Conservation (phyloP, 2,797 vertebrate genomes). For the Enteromius unitaeniatus region DNA sequence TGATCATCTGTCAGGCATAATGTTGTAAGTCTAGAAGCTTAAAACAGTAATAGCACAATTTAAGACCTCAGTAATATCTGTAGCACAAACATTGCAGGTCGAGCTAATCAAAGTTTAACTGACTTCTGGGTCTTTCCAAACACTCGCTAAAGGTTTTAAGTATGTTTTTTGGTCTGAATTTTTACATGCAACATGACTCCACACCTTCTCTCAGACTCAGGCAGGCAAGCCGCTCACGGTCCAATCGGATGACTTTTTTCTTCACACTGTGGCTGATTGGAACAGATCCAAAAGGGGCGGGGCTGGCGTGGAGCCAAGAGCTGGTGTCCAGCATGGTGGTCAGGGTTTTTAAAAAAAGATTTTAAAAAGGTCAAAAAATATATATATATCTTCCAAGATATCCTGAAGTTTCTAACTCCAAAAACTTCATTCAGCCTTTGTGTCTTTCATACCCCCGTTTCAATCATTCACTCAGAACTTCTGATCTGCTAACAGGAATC, state of each 20-base stretch:
- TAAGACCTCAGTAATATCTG: background rate
- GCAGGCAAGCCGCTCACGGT: constrained; percentile 73
- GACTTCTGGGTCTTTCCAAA: background rate
- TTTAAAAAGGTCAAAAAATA: background rate
- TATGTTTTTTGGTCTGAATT: constrained; percentile 3
- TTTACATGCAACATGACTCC: constrained; percentile 45
- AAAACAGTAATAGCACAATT: background rate
- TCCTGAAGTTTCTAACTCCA: background rate
- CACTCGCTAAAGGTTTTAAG: background rate
- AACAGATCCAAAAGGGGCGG: constrained; percentile 57
- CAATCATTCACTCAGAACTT: constrained; percentile 20
- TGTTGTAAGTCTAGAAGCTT: background rate
- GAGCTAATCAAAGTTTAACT: background rate
- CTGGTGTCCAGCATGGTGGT: constrained; percentile 30
- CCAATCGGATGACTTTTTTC: constrained; percentile 67
- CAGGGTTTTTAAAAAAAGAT: background rate
- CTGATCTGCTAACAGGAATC: constrained; percentile 9
- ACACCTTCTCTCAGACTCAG: constrained; percentile 77
- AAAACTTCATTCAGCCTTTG: background rate
- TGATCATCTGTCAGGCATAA: background rate
- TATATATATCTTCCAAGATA: background rate
- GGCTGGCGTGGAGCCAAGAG: background rate
- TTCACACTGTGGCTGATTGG: constrained; percentile 70
- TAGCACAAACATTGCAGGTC: background rate
- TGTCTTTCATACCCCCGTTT: constrained; percentile 4